phyloP scores from a whole-genome alignment of 2,113 vertebrate genomes.

The Apodemus speciosus region DNA sequence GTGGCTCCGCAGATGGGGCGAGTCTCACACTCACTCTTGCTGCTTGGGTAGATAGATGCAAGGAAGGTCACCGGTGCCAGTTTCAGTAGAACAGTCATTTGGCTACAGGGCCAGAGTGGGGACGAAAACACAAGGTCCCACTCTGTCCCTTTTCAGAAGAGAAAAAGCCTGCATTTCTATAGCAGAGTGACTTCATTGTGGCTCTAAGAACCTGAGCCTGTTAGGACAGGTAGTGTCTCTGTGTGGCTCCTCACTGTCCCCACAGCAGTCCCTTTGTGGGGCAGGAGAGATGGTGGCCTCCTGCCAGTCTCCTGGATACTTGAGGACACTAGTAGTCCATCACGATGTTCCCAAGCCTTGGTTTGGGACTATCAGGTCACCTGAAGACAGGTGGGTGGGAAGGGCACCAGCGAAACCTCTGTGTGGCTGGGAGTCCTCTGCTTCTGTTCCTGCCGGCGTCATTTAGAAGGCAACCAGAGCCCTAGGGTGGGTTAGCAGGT shows the following conservation, averaged over 20 bases:
- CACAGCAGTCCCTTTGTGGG: constrained; percentile 21
- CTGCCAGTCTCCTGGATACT: not conserved
- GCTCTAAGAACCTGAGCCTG: not conserved
- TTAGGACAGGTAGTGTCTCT: not conserved
- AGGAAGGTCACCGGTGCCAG: not conserved
- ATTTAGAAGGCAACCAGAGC: not conserved
- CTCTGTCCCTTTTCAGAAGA: not conserved
- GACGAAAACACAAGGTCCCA: not conserved
- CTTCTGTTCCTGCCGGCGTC: not conserved
- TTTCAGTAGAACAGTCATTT: not conserved
- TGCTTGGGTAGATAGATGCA: not conserved
- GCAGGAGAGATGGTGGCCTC: not conserved
- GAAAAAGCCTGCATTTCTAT: not conserved
- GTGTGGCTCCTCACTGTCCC: not conserved
- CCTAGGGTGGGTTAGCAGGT: not conserved
- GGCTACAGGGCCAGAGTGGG: not conserved
- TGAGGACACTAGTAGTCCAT: not conserved
- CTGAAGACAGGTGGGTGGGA: not conserved
- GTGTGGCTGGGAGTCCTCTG: rapidly evolving
- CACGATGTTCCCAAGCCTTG: not conserved
- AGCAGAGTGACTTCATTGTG: not conserved
- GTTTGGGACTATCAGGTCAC: not conserved
- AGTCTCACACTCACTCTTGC: rapidly evolving
- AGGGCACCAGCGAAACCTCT: not conserved
- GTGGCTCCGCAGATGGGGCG: not conserved